phyloP scores from a whole-genome alignment of 2,113 vertebrate species.

The Leptodactylus fuscus region DNA sequence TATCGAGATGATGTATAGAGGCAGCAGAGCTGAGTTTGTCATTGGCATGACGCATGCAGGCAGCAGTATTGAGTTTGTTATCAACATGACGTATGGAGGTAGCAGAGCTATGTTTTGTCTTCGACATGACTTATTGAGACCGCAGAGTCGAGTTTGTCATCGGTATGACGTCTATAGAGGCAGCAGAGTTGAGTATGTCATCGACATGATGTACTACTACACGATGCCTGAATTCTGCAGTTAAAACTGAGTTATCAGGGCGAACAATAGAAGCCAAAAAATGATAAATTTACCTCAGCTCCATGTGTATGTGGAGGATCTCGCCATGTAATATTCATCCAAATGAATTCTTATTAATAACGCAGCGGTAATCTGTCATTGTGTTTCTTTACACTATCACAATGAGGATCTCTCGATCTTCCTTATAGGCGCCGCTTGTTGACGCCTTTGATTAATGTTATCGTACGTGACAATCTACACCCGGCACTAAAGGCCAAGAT shows the following conservation, averaged over 20 bases:
- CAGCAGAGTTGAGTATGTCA: too few relatives aligned
- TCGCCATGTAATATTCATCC: background rate
- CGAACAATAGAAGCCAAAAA: background rate
- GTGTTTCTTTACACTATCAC: conserved; percentile 31
- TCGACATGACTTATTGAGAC: too few relatives aligned
- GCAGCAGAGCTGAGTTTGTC: too few relatives aligned
- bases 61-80: too few relatives aligned
- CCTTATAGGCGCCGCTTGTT: background rate
- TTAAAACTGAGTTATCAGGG: background rate
- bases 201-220: too few relatives aligned
- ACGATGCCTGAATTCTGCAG: background rate
- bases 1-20: too few relatives aligned
- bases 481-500: conserved; percentile 31
- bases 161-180: too few relatives aligned
- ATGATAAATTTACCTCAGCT: background rate
- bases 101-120: too few relatives aligned
- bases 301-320: background rate
- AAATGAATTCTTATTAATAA: background rate
- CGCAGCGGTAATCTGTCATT: background rate
- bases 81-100: too few relatives aligned
- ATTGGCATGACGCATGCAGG: too few relatives aligned
- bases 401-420: conserved; percentile 16
- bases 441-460: conserved; percentile 34
- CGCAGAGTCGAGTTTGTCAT: too few relatives aligned
- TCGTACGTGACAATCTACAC: background rate